Evolutionary conservation across 2,888 invertebrate species (phyloP).

Genomic region (Cataglyphis albicans): DNA sequence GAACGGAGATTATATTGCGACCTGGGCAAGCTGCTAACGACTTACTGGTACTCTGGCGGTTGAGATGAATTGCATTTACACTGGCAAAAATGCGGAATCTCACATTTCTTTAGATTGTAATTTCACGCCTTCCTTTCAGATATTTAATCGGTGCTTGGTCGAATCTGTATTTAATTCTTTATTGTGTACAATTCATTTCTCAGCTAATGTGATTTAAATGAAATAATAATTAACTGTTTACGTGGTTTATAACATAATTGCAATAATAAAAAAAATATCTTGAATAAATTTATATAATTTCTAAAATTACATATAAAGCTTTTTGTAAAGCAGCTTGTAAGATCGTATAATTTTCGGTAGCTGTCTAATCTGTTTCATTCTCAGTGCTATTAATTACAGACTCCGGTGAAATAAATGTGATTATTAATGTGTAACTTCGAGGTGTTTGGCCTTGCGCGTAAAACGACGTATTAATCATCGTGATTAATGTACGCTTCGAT

Average conservation of each 20-base stretch:
- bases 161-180: background rate
- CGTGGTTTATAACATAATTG: background rate
- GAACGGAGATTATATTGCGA: constrained; percentile 50
- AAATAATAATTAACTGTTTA: background rate
- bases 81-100: constrained; percentile 21
- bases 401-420: constrained; percentile 39
- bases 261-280: background rate
- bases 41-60: constrained; percentile 20
- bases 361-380: constrained; percentile 24
- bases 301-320: background rate
- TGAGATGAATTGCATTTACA: constrained; percentile 38
- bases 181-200: background rate
- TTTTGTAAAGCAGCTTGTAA: background rate
- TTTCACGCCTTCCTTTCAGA: background rate
- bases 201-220: too few species aligned
- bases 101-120: background rate
- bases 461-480: constrained; percentile 54
- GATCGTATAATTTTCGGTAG: constrained; percentile 10
- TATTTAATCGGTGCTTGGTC: background rate
- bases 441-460: constrained; percentile 47
- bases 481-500: constrained; percentile 52
- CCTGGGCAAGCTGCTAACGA: constrained; percentile 33
- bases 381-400: constrained; percentile 38
- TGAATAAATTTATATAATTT: background rate
- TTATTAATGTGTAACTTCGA: constrained; percentile 55